Evolutionary conservation across 2,888 invertebrate genomes (phyloP).

Genomic region (Eubasilissa splendida): DNA sequence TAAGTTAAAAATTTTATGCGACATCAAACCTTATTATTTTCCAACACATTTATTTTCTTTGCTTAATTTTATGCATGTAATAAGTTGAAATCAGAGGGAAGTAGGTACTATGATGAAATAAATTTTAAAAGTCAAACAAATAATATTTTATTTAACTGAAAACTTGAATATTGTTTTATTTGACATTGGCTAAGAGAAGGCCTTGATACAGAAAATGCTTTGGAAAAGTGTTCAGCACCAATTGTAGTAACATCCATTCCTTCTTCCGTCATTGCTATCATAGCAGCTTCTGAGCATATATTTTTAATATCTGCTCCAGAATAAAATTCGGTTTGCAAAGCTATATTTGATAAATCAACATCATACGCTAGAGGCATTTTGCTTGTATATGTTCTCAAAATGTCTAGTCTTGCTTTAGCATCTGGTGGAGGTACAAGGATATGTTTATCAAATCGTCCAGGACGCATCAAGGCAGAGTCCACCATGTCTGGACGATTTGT

Average conservation of each 20-base stretch:
- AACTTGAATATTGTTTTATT: constrained; percentile 46
- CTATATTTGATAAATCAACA: constrained; percentile 66
- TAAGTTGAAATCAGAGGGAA: not conserved
- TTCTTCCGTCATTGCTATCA: constrained; percentile 72
- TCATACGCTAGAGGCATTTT: constrained; percentile 67
- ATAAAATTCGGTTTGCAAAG: constrained; percentile 68
- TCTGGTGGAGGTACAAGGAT: constrained; percentile 76
- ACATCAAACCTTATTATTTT: not conserved
- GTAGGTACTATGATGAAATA: not conserved
- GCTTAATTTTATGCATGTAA: not conserved
- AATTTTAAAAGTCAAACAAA: not conserved
- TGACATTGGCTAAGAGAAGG: constrained; percentile 64
- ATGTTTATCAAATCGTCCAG: constrained; percentile 76
- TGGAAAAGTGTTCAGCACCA: constrained; percentile 64
- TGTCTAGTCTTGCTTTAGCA: constrained; percentile 66
- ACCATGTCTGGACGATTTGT: constrained; percentile 78
- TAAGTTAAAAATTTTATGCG: not conserved
- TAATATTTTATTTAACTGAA: constrained; percentile 29
- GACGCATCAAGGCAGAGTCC: constrained; percentile 76
- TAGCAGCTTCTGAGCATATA: constrained; percentile 76
- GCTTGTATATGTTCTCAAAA: constrained; percentile 67
- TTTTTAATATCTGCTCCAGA: constrained; percentile 78
- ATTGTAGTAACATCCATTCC: constrained; percentile 64
- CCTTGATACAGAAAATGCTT: constrained; percentile 63
- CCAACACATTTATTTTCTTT: not conserved